Conservation (phyloP, 2,888 invertebrate genomes). For the Polyommatus iphigenia region DNA sequence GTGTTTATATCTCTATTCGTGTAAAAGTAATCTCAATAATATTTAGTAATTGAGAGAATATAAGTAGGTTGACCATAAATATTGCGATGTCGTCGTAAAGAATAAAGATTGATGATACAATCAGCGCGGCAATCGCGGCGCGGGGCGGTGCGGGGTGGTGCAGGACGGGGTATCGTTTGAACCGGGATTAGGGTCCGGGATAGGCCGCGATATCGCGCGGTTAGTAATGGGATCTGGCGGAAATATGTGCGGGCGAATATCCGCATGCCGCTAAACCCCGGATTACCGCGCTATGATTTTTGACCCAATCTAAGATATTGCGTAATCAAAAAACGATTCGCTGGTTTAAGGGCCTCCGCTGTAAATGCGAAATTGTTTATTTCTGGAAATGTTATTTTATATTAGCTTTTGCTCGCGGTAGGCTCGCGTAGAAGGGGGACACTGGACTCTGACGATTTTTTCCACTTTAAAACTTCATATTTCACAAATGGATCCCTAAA, state of each 20-base stretch:
- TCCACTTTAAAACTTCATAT: too few relatives aligned
- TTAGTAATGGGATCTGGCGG: conserved; percentile 11
- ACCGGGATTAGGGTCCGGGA: conserved; percentile 18
- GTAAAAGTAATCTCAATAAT: background rate
- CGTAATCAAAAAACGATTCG: background rate
- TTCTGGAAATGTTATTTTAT: background rate
- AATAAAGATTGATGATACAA: conserved; percentile 15
- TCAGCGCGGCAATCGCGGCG: background rate
- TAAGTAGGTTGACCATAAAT: background rate
- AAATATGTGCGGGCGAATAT: conserved; percentile 21
- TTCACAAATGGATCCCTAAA: too few relatives aligned
- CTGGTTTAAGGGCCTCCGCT: background rate
- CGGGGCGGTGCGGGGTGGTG: background rate
- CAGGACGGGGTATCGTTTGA: background rate
- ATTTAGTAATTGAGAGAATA: background rate
- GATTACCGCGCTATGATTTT: conserved; percentile 16
- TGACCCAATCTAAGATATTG: conserved; percentile 21
- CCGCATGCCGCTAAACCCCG: background rate
- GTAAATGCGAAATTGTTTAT: background rate
- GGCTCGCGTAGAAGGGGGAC: too few relatives aligned
- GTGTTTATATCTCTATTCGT: too few relatives aligned
- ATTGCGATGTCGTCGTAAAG: conserved; percentile 14
- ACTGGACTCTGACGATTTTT: too few relatives aligned
- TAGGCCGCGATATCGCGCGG: conserved; percentile 12
- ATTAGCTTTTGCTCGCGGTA: too few relatives aligned